A percentile compares a stretch with the other conserved stretches of the same genome.
Conservation (phyloP, 2,888 invertebrate genomes). For the Sclerodermus sp. region DNA sequence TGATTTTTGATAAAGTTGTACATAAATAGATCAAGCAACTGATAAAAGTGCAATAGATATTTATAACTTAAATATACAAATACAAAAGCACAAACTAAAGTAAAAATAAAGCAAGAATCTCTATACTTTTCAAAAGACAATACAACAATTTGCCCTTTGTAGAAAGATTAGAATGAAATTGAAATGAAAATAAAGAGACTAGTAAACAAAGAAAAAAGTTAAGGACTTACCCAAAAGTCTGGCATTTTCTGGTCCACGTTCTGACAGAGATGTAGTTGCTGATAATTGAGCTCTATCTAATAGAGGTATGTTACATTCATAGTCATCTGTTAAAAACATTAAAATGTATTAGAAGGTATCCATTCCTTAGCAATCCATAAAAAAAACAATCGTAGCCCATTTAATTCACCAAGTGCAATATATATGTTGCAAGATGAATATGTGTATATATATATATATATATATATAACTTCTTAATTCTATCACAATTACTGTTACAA, state of each 20-base stretch:
- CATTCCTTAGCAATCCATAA: not conserved
- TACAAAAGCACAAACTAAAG: conserved; percentile 28
- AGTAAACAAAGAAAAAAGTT: conserved; percentile 6
- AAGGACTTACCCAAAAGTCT: conserved; percentile 75
- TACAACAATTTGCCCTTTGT: conserved; percentile 8
- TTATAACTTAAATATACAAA: conserved; percentile 10
- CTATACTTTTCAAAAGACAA: conserved; percentile 10
- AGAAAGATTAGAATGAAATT: conserved; percentile 3
- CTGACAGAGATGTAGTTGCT: conserved; percentile 79
- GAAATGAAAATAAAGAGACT: conserved; percentile 2
- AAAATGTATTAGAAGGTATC: not conserved
- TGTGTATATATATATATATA: conserved; percentile 7
- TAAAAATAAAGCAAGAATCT: conserved; percentile 6
- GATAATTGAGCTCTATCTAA: conserved; percentile 72
- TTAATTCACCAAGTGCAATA: not conserved
- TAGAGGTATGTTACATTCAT: conserved; percentile 81
- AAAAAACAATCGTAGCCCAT: not conserved
- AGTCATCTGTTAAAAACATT: conserved; percentile 58
- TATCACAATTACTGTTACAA: no score
- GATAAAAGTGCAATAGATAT: no score
- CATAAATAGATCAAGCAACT: no score
- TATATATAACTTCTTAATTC: not conserved
- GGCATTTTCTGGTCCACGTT: conserved; percentile 85
- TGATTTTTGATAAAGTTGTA: no score
- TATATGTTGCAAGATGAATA: not conserved